phyloP scores from a whole-genome alignment of 1,140 invertebrate genomes.

The Ostrea edulis region DNA sequence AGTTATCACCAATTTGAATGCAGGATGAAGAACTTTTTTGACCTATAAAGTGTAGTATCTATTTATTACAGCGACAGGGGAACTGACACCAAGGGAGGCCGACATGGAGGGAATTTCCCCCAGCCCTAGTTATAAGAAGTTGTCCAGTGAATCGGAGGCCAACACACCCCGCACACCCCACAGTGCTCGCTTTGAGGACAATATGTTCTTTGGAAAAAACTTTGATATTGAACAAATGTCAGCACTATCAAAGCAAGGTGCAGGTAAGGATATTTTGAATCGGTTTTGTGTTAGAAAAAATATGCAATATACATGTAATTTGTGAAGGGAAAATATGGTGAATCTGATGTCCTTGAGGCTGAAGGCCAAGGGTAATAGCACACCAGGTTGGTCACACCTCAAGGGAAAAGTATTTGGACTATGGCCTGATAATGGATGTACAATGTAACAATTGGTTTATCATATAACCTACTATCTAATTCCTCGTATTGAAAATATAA shows the following conservation, averaged over 20 bases:
- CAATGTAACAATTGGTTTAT: no score
- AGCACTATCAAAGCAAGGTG: slow-evolving; percentile 44
- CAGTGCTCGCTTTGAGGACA: slow-evolving; percentile 77
- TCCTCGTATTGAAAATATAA: no score
- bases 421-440: no score
- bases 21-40: background rate
- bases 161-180: slow-evolving; percentile 72
- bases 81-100: slow-evolving; percentile 53
- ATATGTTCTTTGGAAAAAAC: slow-evolving; percentile 76
- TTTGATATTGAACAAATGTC: slow-evolving; percentile 75
- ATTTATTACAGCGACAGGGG: slow-evolving; percentile 58
- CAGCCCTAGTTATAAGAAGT: slow-evolving; percentile 60
- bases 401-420: no score
- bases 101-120: slow-evolving; percentile 52
- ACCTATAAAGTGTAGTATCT: background rate
- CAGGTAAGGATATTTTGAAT: background rate
- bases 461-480: no score
- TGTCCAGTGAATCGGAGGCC: slow-evolving; percentile 69
- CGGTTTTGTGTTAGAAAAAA: no score
- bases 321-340: no score
- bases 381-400: no score
- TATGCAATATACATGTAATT: no score
- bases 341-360: no score
- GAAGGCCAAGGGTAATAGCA: no score
- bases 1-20: no score